Evolutionary conservation across 1,140 invertebrate genomes (phyloP).

Genomic region (Macrobrachium rosenbergii): DNA sequence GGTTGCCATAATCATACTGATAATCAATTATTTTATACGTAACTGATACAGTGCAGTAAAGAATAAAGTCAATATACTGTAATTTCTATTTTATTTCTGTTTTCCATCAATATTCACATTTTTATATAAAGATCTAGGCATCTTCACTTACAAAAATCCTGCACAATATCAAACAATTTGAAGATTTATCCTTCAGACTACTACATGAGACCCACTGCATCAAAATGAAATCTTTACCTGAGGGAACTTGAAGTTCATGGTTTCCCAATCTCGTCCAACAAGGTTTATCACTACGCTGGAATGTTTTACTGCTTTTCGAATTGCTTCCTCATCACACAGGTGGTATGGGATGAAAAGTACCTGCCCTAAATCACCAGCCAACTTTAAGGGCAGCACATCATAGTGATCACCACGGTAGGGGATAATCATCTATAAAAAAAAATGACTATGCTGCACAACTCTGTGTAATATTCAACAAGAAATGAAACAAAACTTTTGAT

Average conservation of each 20-base stretch:
- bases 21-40: background rate
- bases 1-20: background rate
- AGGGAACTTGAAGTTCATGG: constrained; percentile 86
- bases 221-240: constrained; percentile 75
- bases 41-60: background rate
- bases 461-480: no score
- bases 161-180: no score
- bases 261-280: constrained; percentile 92
- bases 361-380: constrained; percentile 96
- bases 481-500: no score
- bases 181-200: background rate
- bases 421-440: constrained; percentile 81
- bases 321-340: constrained; percentile 88
- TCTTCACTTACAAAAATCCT: no score
- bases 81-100: background rate
- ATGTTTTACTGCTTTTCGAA: constrained; percentile 89
- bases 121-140: no score
- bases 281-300: constrained; percentile 98
- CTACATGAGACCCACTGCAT: background rate
- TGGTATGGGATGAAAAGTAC: constrained; percentile 90
- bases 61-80: background rate
- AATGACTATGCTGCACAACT: background rate
- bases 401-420: constrained; percentile 93
- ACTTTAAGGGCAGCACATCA: constrained; percentile 81
- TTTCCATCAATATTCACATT: background rate